A percentile compares a stretch with the other conserved stretches of the same genome.
Evolutionary conservation across 2,797 vertebrate species (phyloP).

Genomic region (Coccyzus lansbergi): DNA sequence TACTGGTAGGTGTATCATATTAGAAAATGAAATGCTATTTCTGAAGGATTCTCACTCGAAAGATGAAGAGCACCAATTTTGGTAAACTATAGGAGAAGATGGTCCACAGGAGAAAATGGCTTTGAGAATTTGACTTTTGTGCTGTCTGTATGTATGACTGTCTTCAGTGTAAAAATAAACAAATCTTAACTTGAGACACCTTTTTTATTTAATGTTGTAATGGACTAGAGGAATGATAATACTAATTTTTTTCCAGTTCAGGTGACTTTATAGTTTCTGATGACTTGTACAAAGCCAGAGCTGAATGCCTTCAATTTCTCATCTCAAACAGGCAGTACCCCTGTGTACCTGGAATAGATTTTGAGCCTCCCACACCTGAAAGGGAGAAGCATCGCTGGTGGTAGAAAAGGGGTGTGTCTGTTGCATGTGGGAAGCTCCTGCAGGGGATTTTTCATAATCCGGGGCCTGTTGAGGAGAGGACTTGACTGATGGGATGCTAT

Average conservation of each 20-base stretch:
- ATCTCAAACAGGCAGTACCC: background rate
- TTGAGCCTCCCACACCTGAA: conserved; percentile 29
- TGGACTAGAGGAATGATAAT: background rate
- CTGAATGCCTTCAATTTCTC: background rate
- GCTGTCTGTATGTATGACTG: background rate
- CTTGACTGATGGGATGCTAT: conserved; percentile 31
- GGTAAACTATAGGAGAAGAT: background rate
- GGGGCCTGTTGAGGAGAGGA: conserved; percentile 15
- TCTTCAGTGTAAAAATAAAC: background rate
- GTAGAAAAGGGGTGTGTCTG: conserved; percentile 50
- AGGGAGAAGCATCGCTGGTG: conserved; percentile 29
- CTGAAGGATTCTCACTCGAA: background rate
- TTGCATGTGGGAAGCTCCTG: conserved; percentile 63
- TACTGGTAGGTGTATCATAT: background rate
- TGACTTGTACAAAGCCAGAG: background rate
- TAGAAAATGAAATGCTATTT: background rate
- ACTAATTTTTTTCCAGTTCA: background rate
- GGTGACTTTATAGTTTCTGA: background rate
- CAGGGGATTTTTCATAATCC: conserved; percentile 59
- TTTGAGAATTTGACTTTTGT: background rate
- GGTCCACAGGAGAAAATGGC: background rate
- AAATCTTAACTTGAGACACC: background rate
- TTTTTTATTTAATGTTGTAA: background rate
- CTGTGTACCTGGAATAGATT: background rate
- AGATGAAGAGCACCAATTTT: background rate